Base-by-base conservation (phyloP, 2,113 vertebrate genomes). In the Pholis gunnellus region DNA sequence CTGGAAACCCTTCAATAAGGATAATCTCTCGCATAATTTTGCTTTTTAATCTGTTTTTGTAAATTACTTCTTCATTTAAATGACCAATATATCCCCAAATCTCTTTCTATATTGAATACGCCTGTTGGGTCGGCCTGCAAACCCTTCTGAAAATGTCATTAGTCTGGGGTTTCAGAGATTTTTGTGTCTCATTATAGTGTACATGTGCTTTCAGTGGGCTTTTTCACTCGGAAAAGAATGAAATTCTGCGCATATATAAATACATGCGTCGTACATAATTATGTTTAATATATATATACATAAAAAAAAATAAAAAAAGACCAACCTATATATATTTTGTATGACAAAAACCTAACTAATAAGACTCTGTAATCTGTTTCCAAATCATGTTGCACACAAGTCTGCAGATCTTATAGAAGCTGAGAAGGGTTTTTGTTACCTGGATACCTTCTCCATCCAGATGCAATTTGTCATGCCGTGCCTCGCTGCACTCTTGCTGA, bases 381-480 rank as follows among this genome's bases (percentile, higher is more conserved):
- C 72, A 63, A 42, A 56, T 88, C 52, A 57, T 79, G 75, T 68
- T 60, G 66, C 52, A 81, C 56, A 70, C 79, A 68, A 22, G 27
- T 63, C 52, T 84, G 71, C 59, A 73, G 79, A 76, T 81, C 50
- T 79, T 83, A 83, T 76, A 73, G 86, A 92, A 84, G 71, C 66
- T 75, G 88, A 92, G 94, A 90, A 91, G 46, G 15, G 72, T 52
- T 83, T 78, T 79, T 63, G 89, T 93, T 94, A 94, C 93, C 91
- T 94, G 93, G 92, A 93, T 92, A 94, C 91, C 83, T 60, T 57
- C 72, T 84, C 69, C 67, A 81, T 88, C 83, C 77, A 85, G 84
- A 91, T 87, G 85, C 70, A 69, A 89, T 88, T 78, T 85, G 91
- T 92, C 88, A 94, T 74, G 87, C 44, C 72, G 64, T 34, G 61